Percentiles rank a stretch among this genome's conserved stretches.
phyloP scores from a whole-genome alignment of 2,113 vertebrate genomes.

The Pheucticus melanocephalus region DNA sequence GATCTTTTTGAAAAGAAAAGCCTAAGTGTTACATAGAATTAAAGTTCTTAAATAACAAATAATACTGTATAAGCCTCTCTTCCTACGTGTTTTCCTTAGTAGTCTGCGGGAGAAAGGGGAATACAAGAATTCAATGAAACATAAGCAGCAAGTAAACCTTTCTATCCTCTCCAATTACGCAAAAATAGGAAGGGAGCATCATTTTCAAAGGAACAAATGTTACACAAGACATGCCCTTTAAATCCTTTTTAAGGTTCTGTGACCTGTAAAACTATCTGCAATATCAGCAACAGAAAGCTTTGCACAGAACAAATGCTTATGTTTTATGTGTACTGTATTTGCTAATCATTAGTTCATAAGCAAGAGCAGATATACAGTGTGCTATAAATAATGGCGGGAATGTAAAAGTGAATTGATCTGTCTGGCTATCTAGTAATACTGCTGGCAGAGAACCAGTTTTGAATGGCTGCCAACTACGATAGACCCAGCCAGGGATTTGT shows the following conservation, averaged over 20 bases:
- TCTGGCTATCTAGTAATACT: slow-evolving; percentile 83
- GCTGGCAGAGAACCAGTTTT: slow-evolving; percentile 79
- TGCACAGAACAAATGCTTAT: slow-evolving; percentile 75
- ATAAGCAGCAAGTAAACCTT: slow-evolving; percentile 65
- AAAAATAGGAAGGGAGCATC: slow-evolving; percentile 71
- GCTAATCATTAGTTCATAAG: slow-evolving; percentile 85
- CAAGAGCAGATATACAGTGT: slow-evolving; percentile 81
- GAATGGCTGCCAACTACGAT: slow-evolving; percentile 79
- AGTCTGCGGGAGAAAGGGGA: slow-evolving; percentile 42
- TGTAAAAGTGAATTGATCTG: slow-evolving; percentile 87
- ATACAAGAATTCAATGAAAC: slow-evolving; percentile 60
- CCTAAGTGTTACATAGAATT: not conserved
- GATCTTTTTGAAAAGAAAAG: not conserved
- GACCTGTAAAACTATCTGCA: slow-evolving; percentile 81
- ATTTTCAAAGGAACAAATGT: slow-evolving; percentile 76
- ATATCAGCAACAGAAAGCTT: slow-evolving; percentile 79
- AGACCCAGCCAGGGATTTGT: slow-evolving; percentile 81
- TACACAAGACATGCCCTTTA: slow-evolving; percentile 78
- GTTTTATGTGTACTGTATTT: slow-evolving; percentile 85
- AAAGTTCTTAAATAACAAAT: slow-evolving; percentile 30
- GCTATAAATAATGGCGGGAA: slow-evolving; percentile 86
- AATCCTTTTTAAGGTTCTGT: slow-evolving; percentile 79
- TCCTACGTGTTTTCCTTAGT: slow-evolving; percentile 32
- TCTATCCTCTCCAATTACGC: slow-evolving; percentile 73
- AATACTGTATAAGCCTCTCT: not conserved